These are phyloP conservation scores for Torymus texanus DNA, from an alignment of 2,888 invertebrate genomes.

Conservation along the genomic window DNA sequence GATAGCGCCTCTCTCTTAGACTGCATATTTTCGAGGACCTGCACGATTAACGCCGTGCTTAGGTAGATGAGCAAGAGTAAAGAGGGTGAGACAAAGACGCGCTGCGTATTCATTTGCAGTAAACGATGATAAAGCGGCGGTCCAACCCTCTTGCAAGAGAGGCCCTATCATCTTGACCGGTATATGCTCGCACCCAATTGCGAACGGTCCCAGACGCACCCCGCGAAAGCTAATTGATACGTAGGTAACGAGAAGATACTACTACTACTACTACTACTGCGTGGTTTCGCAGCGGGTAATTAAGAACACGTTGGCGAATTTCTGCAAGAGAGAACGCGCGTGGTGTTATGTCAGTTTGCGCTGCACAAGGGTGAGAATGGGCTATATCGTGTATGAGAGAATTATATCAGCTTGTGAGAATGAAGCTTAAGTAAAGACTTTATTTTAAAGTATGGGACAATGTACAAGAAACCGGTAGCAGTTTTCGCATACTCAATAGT, in stretches of 20 bases:
- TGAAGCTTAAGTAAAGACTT: no score
- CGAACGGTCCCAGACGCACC: constrained; percentile 45
- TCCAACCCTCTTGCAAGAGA: constrained; percentile 43
- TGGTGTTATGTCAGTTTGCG: not conserved
- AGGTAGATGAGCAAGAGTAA: not conserved
- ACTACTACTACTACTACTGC: no score
- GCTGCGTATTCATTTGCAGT: constrained; percentile 59
- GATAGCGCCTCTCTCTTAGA: not conserved
- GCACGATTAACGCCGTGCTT: no score
- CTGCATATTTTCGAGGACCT: not conserved
- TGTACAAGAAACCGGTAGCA: no score
- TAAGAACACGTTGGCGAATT: constrained; percentile 44
- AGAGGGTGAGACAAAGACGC: not conserved
- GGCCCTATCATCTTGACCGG: constrained; percentile 65
- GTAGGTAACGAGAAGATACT: constrained; percentile 60
- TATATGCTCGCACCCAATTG: constrained; percentile 24
- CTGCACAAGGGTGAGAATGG: no score
- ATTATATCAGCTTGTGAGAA: no score
- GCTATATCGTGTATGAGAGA: no score
- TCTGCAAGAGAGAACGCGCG: constrained; percentile 3
- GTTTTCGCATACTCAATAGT: not conserved
- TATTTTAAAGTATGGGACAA: no score
- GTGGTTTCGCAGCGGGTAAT: constrained; percentile 21
- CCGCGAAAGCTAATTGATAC: constrained; percentile 66
- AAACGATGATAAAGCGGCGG: constrained; percentile 60